Conservation (phyloP, 2,113 vertebrate species). For the Oenanthe melanoleuca region DNA sequence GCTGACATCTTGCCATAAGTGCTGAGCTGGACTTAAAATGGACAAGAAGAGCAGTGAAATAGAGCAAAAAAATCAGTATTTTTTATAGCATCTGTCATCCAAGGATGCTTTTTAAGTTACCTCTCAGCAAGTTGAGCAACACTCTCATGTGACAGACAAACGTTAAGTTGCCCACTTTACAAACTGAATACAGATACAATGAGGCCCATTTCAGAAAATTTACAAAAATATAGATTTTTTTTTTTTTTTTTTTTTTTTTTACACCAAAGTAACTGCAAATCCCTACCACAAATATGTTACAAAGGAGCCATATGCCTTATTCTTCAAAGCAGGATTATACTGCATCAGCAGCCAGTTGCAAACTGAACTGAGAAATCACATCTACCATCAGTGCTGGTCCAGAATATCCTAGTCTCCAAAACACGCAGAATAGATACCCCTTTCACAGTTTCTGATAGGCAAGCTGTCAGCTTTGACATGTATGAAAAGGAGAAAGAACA, state of each 20-base stretch:
- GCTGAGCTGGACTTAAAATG: neutral
- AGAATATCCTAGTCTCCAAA: neutral
- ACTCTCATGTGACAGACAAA: neutral
- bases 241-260: neutral
- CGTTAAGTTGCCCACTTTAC: neutral
- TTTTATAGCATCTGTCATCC: neutral
- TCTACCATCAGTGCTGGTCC: neutral
- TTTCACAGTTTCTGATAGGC: neutral
- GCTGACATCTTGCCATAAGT: neutral
- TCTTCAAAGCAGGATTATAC: neutral
- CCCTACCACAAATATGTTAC: neutral
- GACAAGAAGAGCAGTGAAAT: neutral
- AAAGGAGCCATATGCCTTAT: neutral
- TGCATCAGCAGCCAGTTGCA: neutral
- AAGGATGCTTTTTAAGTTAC: neutral
- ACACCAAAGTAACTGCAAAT: neutral
- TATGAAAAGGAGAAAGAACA: neutral
- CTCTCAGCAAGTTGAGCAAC: neutral
- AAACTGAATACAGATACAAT: neutral
- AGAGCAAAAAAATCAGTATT: neutral
- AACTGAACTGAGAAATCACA: neutral
- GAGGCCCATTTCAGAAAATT: neutral
- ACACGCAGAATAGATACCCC: neutral
- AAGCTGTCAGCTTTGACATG: neutral
- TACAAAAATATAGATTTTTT: neutral